Evolutionary conservation across 92 coral and sea anemone species (phyloP), one percentile per base, ranked within the genome.

Genomic region (Galaxea fascicularis): DNA sequence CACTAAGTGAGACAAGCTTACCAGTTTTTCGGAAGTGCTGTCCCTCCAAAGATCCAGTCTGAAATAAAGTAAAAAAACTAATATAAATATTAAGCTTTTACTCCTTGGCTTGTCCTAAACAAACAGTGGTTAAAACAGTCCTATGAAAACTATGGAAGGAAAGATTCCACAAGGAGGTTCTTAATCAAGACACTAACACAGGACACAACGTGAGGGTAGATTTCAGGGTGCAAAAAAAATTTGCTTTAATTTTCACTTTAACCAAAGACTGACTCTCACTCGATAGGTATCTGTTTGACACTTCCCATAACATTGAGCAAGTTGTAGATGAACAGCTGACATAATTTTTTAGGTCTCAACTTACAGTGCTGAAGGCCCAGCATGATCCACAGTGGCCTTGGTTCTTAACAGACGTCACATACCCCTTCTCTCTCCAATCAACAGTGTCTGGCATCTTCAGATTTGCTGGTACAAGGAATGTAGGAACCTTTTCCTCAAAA

Each of bases 361-460:
- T 93, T 87, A 95, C 98, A 22, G 97, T 84, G 71, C 98, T 95
- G 77, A 95, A 95, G 16, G 98, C 91, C 98, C 98, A 95, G 73
- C 98, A 95, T 20, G 98, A 95, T 4, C 98, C 98, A 78, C 98
- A 95, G n/a, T 86, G 95, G 16, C 83, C 88, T 54, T 95, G 98
- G 68, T 92, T 94, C 86, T 95, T 95, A 21, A 95, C 98, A 13
- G 95, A 90, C 2, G 98, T 95, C 11, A 95, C 98, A 86, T 95
- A 95, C n/a, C 98, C 98, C 57, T 94, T 77, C 20, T 85, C 58
- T 76, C 98, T 78, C 98, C 98, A 95, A 74, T 95, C 98, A 25
- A 95, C 91, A 47, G 74, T 63, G 31, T 77, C 90, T 1, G 94
- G 93, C 26, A 87, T 41, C 83, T 87, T 83, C 30, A 92, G 65